These are phyloP conservation scores for Spea bombifrons DNA, from an alignment of 2,113 vertebrate species.

Conservation along the genomic window DNA sequence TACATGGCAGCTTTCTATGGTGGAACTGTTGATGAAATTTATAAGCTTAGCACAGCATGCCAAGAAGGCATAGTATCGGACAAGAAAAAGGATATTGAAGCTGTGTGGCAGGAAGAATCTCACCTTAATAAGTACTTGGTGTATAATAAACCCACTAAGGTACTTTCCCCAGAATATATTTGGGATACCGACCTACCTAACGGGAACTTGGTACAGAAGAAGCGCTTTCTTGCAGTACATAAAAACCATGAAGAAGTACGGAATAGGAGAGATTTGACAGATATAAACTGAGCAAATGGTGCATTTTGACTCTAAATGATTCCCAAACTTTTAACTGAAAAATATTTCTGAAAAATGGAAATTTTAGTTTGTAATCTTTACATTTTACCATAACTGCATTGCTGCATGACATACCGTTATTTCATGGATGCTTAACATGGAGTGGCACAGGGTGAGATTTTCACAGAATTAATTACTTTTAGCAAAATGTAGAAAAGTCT, in stretches of 20 bases:
- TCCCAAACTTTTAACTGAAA: neutral
- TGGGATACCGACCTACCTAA: slow-evolving; percentile 52
- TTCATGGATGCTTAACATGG: too few species aligned
- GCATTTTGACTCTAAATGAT: neutral
- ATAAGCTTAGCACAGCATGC: slow-evolving; percentile 58
- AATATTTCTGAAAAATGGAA: neutral
- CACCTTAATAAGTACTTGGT: slow-evolving; percentile 72
- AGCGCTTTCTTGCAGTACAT: slow-evolving; percentile 22
- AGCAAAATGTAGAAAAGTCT: too few species aligned
- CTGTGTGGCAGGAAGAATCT: slow-evolving; percentile 67
- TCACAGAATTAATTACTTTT: too few species aligned
- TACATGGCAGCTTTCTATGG: slow-evolving; percentile 71
- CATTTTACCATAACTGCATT: neutral
- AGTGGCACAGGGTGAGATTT: too few species aligned
- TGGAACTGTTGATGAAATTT: slow-evolving; percentile 60
- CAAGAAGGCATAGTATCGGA: slow-evolving; percentile 66
- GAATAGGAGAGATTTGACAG: slow-evolving; percentile 2
- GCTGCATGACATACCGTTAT: too few species aligned
- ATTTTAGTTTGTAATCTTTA: neutral
- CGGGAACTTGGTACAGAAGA: slow-evolving; percentile 25
- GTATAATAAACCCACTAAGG: slow-evolving; percentile 61
- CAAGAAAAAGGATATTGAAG: slow-evolving; percentile 55
- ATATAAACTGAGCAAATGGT: neutral
- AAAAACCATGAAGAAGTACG: slow-evolving; percentile 32
- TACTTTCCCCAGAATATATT: slow-evolving; percentile 74